phyloP scores from a whole-genome alignment of 2,888 invertebrate genomes.

The Hanleya hanleyi region DNA sequence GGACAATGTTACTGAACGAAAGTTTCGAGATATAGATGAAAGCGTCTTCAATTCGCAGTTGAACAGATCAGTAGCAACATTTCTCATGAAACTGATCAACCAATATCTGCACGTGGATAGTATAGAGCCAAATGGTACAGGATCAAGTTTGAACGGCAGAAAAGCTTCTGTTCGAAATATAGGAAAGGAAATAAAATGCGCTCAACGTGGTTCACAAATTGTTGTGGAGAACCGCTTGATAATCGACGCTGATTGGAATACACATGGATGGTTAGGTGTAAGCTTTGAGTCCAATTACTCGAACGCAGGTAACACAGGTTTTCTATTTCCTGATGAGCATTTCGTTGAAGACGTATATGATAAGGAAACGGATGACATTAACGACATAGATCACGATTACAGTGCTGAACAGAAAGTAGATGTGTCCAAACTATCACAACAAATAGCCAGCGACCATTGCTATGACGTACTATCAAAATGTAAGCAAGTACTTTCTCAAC shows the following conservation, averaged over 20 bases:
- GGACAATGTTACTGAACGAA: conserved; percentile 18
- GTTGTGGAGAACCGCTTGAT: neutral
- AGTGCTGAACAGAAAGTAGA: too few relatives aligned
- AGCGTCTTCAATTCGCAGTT: conserved; percentile 8
- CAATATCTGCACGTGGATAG: conserved; percentile 1
- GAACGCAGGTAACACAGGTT: neutral
- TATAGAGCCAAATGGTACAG: neutral
- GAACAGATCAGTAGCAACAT: conserved; percentile 9
- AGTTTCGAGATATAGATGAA: conserved; percentile 17
- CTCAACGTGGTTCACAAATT: neutral
- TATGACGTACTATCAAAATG: conserved; percentile 12
- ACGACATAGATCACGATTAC: too few relatives aligned
- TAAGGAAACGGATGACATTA: neutral
- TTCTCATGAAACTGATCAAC: neutral
- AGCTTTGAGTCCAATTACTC: neutral
- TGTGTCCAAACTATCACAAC: neutral
- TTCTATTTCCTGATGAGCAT: neutral
- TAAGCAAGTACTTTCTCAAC: neutral
- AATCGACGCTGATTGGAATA: neutral
- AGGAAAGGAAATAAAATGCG: neutral
- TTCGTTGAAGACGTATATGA: neutral
- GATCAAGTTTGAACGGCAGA: neutral
- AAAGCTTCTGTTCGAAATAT: neutral
- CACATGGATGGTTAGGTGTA: neutral
- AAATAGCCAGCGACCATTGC: conserved; percentile 3